Conservation (phyloP, 2,888 invertebrate genomes). For the Lycia hirtaria region DNA sequence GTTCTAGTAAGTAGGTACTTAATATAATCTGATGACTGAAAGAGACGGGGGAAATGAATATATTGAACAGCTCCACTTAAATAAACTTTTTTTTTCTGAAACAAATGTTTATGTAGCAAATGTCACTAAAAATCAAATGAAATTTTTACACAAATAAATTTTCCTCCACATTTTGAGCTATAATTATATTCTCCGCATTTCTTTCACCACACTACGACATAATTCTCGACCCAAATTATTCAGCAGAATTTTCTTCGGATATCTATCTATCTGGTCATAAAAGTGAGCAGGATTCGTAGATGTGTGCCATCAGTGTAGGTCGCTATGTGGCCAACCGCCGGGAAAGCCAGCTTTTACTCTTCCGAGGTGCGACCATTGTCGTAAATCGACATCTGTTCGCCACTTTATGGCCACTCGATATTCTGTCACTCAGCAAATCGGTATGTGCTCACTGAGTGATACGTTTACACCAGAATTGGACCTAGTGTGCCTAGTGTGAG, state of each 20-base stretch:
- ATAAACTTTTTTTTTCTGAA: no score
- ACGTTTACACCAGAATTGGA: not conserved
- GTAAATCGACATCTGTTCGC: constrained; percentile 39
- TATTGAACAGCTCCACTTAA: no score
- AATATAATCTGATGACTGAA: no score
- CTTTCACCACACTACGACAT: constrained; percentile 13
- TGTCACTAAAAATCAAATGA: no score
- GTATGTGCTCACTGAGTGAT: constrained; percentile 24
- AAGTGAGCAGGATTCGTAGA: constrained; percentile 73
- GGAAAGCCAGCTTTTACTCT: constrained; percentile 76
- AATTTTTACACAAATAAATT: not conserved
- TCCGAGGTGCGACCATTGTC: constrained; percentile 39
- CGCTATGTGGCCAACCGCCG: constrained; percentile 63
- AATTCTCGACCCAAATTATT: constrained; percentile 12
- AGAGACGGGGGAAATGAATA: no score
- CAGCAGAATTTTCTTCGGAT: constrained; percentile 22
- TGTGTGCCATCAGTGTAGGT: constrained; percentile 79
- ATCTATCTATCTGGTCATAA: constrained; percentile 49
- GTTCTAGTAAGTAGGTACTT: no score
- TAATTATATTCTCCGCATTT: not conserved
- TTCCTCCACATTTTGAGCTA: not conserved
- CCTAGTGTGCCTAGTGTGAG: no score
- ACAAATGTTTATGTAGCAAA: no score
- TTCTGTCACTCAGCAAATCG: constrained; percentile 34
- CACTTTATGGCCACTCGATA: constrained; percentile 36